Evolutionary conservation across 2,797 vertebrate species (phyloP), one percentile per base, ranked within the genome.

Genomic region (Melanotaenia nigrans): DNA sequence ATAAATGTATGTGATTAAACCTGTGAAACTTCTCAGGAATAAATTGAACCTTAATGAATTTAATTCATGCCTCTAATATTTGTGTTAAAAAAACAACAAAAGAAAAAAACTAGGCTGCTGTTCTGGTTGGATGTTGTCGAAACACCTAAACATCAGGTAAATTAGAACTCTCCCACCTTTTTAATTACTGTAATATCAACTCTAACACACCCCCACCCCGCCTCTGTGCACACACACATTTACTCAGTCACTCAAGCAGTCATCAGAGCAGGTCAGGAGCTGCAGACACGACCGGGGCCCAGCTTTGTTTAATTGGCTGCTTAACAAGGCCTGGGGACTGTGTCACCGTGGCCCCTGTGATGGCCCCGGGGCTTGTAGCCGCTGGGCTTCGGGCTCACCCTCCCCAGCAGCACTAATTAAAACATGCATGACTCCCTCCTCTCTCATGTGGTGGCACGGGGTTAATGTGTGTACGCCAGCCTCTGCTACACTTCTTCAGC

Each of bases 301-400:
- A 60, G 73, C 82, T 84, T 86, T 89, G 86, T 92, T 92, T 92
- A 92, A 93, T 92, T 92, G 91, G 89, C 85, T 90, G 74, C 83
- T 92, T 91, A 91, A 91, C 89, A 74, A 90, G 86, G 88, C 84
- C 86, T 59, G 69, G 82, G 86, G 85, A 87, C 79, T 28, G 86
- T 89, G 89, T 85, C 85, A 74, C 75, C 55, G 1, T 13, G 58
- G 85, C 86, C 83, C 83, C 77, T 12, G 56, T 69, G 68, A 83
- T 56, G 86, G 86, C 85, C 90, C 79, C 49, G 9, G 85, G 87
- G 86, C 85, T 74, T 56, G 84, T 84, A 84, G 83, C 83, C 65
- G 62, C 73, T 2, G 66, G 81, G 83, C 80, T 65, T 64, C 24
- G 20, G 55, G 68, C 75, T 80, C 82, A 33, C 79, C 77, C 82